These are phyloP conservation scores for Capromys pilorides DNA, from an alignment of 2,797 vertebrate genomes.

Conservation along the genomic window DNA sequence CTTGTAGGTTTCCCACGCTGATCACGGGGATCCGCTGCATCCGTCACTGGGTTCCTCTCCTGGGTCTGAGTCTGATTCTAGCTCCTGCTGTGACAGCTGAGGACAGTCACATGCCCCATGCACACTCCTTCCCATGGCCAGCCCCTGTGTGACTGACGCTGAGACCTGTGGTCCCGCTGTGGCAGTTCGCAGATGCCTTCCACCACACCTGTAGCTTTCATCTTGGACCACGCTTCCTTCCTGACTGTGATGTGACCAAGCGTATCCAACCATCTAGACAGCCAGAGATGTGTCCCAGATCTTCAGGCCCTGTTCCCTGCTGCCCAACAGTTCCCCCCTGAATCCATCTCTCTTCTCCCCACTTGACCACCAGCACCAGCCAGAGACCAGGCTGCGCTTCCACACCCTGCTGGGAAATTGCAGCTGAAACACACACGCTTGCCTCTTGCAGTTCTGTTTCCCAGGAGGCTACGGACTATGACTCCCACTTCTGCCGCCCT, in stretches of 20 bases:
- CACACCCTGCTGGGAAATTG: neutral
- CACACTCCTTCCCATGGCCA: too few relatives aligned
- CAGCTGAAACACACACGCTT: neutral
- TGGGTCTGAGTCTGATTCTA: neutral
- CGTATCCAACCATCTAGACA: neutral
- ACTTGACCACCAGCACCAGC: neutral
- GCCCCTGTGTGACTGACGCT: neutral
- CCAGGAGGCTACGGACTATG: too few relatives aligned
- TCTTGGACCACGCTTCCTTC: neutral
- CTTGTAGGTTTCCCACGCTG: neutral
- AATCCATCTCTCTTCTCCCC: neutral
- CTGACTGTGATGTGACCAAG: neutral
- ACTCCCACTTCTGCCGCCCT: neutral
- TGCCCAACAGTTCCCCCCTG: neutral
- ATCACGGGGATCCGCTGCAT: neutral
- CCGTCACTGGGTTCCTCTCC: neutral
- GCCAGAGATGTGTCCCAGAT: neutral
- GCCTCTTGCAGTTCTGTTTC: neutral
- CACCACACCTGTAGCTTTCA: neutral
- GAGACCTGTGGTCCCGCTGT: neutral
- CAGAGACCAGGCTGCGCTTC: neutral
- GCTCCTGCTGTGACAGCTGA: too few relatives aligned
- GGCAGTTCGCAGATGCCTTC: neutral
- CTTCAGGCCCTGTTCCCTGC: neutral
- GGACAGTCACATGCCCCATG: neutral